A percentile compares a stretch with the other conserved stretches of the same genome.
Evolutionary conservation across 2,888 invertebrate species (phyloP).

Genomic region (Aleiodes leptofemur): DNA sequence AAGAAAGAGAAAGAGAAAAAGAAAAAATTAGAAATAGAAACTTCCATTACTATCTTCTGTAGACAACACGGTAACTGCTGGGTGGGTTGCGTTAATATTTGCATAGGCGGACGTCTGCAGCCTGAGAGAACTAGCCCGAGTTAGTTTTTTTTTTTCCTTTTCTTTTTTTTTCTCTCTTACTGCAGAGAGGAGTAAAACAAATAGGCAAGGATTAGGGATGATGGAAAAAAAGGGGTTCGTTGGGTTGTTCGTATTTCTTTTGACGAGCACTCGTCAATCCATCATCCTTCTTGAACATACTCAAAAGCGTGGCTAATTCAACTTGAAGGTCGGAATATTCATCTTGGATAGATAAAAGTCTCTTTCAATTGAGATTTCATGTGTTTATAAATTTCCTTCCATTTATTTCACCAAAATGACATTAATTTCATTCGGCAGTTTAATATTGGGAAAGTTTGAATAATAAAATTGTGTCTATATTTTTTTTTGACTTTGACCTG

Average conservation of each 20-base stretch:
- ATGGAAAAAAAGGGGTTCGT: slow-evolving; percentile 49
- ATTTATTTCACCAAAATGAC: no score
- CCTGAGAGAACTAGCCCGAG: slow-evolving; percentile 69
- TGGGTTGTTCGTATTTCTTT: slow-evolving; percentile 63
- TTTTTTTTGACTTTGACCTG: no score
- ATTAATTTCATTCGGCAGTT: no score
- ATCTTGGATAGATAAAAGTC: no score
- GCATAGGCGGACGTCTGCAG: slow-evolving; percentile 55
- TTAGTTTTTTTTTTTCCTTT: slow-evolving; percentile 16
- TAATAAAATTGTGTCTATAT: no score
- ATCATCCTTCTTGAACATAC: slow-evolving; percentile 50
- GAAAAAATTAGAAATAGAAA: slow-evolving; percentile 24
- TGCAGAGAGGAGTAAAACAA: slow-evolving; percentile 69
- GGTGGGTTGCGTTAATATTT: slow-evolving; percentile 38
- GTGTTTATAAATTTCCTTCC: no score
- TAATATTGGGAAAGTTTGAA: no score
- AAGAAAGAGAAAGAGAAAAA: neutral
- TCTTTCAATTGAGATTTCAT: no score
- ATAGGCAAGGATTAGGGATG: slow-evolving; percentile 56
- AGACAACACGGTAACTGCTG: slow-evolving; percentile 18
- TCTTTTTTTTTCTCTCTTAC: slow-evolving; percentile 47
- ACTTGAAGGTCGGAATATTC: no score
- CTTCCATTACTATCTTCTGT: slow-evolving; percentile 26
- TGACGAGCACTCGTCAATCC: slow-evolving; percentile 53
- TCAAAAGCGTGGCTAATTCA: slow-evolving; percentile 73